Evolutionary conservation across 1,140 invertebrate genomes (phyloP).

Genomic region (Hydropsyche tenuis): DNA sequence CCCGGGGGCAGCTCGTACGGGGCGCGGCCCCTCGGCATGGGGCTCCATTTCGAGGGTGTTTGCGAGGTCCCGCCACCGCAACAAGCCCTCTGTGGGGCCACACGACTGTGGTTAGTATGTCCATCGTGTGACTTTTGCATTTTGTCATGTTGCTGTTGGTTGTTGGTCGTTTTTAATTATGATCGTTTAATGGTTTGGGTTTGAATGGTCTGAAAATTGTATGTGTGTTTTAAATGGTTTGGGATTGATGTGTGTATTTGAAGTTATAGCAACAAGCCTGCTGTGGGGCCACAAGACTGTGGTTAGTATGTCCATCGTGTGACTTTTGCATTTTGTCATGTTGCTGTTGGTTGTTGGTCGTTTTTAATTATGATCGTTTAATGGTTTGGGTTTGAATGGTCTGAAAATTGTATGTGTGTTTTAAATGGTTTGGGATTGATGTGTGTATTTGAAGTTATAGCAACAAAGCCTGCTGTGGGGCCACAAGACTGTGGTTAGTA

Average conservation of each 20-base stretch:
- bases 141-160: no score
- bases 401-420: no score
- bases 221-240: no score
- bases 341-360: no score
- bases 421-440: no score
- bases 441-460: no score
- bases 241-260: no score
- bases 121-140: not conserved
- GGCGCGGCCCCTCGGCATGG: constrained; percentile 72
- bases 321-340: not conserved
- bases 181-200: no score
- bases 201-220: no score
- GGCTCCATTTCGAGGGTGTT: constrained; percentile 86
- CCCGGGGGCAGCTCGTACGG: constrained; percentile 59
- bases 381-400: no score
- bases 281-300: constrained; percentile 52
- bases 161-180: no score
- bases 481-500: constrained; percentile 47
- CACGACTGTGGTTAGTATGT: constrained; percentile 46
- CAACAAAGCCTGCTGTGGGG: constrained; percentile 68
- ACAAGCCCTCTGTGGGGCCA: constrained; percentile 63
- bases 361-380: no score
- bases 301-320: constrained; percentile 41
- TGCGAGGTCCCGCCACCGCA: constrained; percentile 81
- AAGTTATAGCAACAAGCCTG: constrained; percentile 78